Evolutionary conservation across 2,113 vertebrate species (phyloP), one percentile per base, ranked within the genome.

Genomic region (Pleuronectes platessa): DNA sequence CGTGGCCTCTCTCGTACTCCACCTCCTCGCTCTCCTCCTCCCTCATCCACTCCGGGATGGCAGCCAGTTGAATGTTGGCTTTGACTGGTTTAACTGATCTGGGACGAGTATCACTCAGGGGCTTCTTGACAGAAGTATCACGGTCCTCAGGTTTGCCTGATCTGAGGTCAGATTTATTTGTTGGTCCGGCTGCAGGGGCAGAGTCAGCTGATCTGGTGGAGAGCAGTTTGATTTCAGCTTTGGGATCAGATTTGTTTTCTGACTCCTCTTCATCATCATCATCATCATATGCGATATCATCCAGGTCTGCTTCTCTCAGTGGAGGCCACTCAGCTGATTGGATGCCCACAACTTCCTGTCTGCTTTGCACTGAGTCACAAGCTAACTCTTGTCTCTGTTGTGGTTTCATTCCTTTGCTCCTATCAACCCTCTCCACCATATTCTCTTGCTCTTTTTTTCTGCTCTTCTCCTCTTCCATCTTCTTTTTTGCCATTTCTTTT

Each of bases 1-100:
- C 93, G 64, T 93, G 92, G 76, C 93, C 93, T 10, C 9, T 61
- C 82, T 93, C 93, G 86, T 91, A 93, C 78, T 92, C 93, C 89
- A 91, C 71, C 68, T 94, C 92, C 55, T 92, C 90, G 4, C 81
- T 86, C 61, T 83, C 80, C 31, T 83, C 79, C 49, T 80, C 79
- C 68, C 87, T 89, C 79, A 82, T 21, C 90, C 91, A 91, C 59
- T 31, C 73, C 9, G 89, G 91, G 55, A 92, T 45, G 68, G 82
- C 82, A 21, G 56, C 78, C 18, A 68, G 66, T 47, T 69, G 81
- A 54, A 73, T 9, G 23, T 26, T 65, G 31, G 82, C 62, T 27
- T 68, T 61, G 12, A 14, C 60, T 21, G 61, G 81, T 71, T 70
- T 70, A 37, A 54, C 31, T 58, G 77, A 67, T 66, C 20, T 75